Percentiles rank a stretch among this genome's conserved stretches.
These are phyloP conservation scores for Ormia ochracea DNA, from an alignment of 2,888 invertebrate species.

Conservation along the genomic window DNA sequence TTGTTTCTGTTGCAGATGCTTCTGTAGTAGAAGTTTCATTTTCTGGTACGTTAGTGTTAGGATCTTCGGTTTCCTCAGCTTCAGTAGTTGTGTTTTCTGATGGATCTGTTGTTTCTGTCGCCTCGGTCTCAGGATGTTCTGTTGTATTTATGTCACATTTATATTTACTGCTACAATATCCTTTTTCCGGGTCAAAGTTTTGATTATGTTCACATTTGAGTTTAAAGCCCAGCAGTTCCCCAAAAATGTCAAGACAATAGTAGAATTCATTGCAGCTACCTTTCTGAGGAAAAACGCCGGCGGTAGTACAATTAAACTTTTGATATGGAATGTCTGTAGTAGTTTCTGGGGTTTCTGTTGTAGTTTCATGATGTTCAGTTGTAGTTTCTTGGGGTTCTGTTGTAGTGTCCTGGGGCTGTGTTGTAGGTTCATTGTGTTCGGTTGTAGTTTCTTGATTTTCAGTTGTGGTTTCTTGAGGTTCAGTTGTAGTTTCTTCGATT, in stretches of 20 bases:
- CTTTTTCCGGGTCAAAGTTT: slow-evolving; percentile 64
- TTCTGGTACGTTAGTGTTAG: neutral
- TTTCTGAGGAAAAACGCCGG: slow-evolving; percentile 65
- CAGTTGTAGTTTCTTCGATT: no score
- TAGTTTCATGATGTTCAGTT: neutral
- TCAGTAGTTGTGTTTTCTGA: neutral
- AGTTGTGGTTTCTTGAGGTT: neutral
- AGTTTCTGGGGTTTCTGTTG: neutral
- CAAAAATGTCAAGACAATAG: slow-evolving; percentile 58
- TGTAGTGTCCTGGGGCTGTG: neutral
- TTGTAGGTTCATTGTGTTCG: neutral
- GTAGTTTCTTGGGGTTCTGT: neutral
- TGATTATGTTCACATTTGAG: slow-evolving; percentile 65
- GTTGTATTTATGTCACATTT: slow-evolving; percentile 57
- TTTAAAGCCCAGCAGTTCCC: neutral
- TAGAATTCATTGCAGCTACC: slow-evolving; percentile 65
- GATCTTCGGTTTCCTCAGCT: neutral
- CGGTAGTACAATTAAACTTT: slow-evolving; percentile 64
- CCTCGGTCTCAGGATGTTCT: neutral
- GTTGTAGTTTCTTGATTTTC: neutral
- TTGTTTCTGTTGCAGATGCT: neutral
- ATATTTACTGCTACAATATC: slow-evolving; percentile 61
- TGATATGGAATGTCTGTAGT: slow-evolving; percentile 28
- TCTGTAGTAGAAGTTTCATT: neutral
- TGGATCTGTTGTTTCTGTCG: neutral